Evolutionary conservation across 64 coral and sea anemone genomes (phyloP).

Genomic region (Catalaphyllia jardinei): DNA sequence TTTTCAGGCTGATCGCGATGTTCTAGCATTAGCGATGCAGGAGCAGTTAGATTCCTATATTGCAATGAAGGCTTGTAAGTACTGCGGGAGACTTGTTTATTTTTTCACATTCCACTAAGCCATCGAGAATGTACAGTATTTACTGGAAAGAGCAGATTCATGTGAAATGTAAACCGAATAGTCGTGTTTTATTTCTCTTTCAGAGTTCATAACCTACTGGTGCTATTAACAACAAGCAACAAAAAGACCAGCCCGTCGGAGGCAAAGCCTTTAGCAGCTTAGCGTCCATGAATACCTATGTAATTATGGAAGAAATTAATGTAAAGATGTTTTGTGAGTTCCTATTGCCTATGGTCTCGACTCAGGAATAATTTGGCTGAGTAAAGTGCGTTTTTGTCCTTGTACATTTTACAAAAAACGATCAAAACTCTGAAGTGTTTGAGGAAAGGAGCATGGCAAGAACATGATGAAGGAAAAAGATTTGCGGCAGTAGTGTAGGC

Average conservation of each 20-base stretch:
- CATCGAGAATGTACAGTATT: too few species aligned
- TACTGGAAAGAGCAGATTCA: background rate
- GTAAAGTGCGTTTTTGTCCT: background rate
- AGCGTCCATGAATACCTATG: background rate
- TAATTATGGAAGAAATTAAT: background rate
- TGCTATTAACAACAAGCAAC: background rate
- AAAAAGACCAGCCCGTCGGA: background rate
- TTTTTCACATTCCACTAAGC: too few species aligned
- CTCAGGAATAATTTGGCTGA: background rate
- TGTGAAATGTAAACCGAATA: background rate
- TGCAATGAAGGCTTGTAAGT: slow-evolving; percentile 25
- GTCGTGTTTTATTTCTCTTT: background rate
- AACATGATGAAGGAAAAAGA: too few species aligned
- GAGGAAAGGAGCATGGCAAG: background rate
- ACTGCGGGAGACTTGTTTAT: too few species aligned
- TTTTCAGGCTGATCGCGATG: slow-evolving; percentile 18
- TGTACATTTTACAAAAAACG: background rate
- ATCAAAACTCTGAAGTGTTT: background rate
- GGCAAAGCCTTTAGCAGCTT: background rate
- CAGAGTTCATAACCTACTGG: background rate
- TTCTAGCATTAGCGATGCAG: slow-evolving; percentile 1
- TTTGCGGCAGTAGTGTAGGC: too few species aligned
- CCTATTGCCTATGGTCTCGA: background rate
- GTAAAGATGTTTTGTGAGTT: background rate
- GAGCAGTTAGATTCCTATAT: slow-evolving; percentile 8